These are phyloP conservation scores for Scolopax rusticola DNA, from an alignment of 2,797 vertebrate species.

Conservation along the genomic window DNA sequence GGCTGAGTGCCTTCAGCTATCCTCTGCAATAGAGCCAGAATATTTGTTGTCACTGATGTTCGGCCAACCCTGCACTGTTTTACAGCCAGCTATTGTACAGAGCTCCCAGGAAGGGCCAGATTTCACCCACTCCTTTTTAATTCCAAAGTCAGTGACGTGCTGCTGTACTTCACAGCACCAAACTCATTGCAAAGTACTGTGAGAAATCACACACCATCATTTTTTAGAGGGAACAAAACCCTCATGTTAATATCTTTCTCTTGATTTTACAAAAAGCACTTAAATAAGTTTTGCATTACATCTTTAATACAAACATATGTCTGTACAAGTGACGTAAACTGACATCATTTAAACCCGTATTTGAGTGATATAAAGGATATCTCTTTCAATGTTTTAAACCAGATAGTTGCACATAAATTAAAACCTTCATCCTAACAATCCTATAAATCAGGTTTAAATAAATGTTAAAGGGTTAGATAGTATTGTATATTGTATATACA, in stretches of 20 bases:
- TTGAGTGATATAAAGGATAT: neutral
- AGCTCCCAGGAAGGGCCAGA: neutral
- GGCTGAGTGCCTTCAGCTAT: neutral
- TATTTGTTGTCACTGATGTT: constrained; percentile 33
- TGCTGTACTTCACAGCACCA: neutral
- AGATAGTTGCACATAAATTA: neutral
- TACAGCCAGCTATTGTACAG: constrained; percentile 15
- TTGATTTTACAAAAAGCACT: neutral
- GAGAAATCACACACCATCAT: neutral
- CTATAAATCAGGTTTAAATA: neutral
- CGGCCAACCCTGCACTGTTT: neutral
- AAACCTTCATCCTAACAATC: neutral
- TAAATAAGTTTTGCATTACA: neutral
- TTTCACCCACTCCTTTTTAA: neutral
- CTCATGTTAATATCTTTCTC: rapidly evolving
- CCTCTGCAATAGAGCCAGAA: neutral
- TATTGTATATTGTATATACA: neutral
- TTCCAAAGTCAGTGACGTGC: neutral
- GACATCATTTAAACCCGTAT: rapidly evolving
- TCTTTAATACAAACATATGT: neutral
- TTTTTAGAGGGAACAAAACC: neutral
- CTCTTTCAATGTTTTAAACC: neutral
- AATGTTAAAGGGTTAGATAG: neutral
- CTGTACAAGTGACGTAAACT: neutral
- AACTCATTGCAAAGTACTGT: neutral